Conservation (phyloP, 1,140 invertebrate species). For the Pseudomyrmex dendroicus region DNA sequence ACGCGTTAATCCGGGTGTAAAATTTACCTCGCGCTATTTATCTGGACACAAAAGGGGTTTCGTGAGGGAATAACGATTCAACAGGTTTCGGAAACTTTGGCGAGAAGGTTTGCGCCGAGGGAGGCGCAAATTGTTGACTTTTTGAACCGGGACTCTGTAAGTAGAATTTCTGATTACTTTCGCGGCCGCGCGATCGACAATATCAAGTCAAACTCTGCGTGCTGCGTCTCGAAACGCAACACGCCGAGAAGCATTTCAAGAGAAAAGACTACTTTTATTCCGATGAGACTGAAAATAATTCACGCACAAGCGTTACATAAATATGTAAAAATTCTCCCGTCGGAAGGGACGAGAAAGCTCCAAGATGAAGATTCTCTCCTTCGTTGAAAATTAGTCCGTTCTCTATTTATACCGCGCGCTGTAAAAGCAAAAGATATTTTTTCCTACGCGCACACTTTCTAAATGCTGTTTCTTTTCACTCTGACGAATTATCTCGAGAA, state of each 20-base stretch:
- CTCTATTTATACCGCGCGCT: constrained; percentile 21
- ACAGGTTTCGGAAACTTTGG: constrained; percentile 46
- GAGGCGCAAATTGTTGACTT: constrained; percentile 22
- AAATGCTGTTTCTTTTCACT: constrained; percentile 14
- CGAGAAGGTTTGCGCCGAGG: constrained; percentile 22
- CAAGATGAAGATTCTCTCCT: constrained; percentile 1
- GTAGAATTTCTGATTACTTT: constrained; percentile 15
- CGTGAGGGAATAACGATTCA: constrained; percentile 55
- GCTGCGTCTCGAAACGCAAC: background rate
- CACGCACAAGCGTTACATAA: constrained; percentile 11
- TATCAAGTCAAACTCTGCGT: background rate
- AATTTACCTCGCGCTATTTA: constrained; percentile 12
- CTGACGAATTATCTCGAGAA: constrained; percentile 4
- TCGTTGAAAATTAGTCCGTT: constrained; percentile 7
- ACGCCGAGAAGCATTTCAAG: background rate
- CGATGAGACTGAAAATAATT: constrained; percentile 43
- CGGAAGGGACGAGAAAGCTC: background rate
- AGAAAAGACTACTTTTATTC: constrained; percentile 3
- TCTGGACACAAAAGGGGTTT: constrained; percentile 19
- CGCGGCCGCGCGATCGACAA: background rate
- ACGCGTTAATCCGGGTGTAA: constrained; percentile 11
- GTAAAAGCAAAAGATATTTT: constrained; percentile 33
- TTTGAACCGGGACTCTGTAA: constrained; percentile 39
- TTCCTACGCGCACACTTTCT: background rate
- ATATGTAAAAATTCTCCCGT: constrained; percentile 3